Percentiles rank a stretch among this genome's conserved stretches.
Evolutionary conservation across 2,113 vertebrate genomes (phyloP).

Genomic region (Hypocryptadius cinnamomeus): DNA sequence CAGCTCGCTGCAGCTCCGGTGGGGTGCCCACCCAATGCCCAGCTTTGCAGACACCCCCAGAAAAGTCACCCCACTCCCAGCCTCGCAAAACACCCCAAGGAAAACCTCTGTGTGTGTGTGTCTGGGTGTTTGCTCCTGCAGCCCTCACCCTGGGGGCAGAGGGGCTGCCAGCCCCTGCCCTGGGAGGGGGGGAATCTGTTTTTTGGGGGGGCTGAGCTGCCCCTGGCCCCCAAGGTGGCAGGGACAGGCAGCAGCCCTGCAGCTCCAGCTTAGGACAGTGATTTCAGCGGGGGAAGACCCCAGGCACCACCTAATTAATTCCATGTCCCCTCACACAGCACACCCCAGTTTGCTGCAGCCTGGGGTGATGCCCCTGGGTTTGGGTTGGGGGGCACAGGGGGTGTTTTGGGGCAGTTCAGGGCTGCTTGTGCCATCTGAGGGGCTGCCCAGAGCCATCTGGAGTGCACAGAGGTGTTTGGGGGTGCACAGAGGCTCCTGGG

Average conservation of each 20-base stretch:
- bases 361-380: background rate
- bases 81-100: background rate
- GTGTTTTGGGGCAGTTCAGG: background rate
- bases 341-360: background rate
- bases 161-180: background rate
- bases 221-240: background rate
- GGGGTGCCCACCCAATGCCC: background rate
- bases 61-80: background rate
- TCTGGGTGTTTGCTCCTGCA: background rate
- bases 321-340: accelerated
- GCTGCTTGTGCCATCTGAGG: background rate
- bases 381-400: background rate
- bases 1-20: background rate
- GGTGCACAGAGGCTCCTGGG: background rate
- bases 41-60: background rate
- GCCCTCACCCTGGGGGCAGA: no score
- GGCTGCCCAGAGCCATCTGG: background rate
- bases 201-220: background rate
- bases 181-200: background rate
- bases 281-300: background rate
- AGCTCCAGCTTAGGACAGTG: background rate
- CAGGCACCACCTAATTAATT: no score
- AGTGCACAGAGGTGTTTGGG: background rate
- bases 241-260: background rate
- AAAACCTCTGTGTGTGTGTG: accelerated